A percentile compares a stretch with the other conserved stretches of the same genome.
Conservation (phyloP, 2,888 invertebrate species). For the Uloborus plumipes region DNA sequence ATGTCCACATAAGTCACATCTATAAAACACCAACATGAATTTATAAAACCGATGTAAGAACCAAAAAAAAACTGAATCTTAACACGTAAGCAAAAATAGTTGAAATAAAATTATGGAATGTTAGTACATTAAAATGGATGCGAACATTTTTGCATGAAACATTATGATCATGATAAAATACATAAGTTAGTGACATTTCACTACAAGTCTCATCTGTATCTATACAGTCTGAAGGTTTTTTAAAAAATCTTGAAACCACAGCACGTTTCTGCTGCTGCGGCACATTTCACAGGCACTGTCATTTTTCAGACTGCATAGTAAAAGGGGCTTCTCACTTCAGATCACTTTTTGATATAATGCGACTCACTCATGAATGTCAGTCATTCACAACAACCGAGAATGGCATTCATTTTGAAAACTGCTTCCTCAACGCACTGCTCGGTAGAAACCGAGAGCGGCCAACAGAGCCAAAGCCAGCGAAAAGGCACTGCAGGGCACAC, state of each 20-base stretch:
- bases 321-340: slow-evolving; percentile 7
- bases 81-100: too few relatives aligned
- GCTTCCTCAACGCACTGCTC: not conserved
- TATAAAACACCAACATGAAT: too few relatives aligned
- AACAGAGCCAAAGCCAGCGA: slow-evolving; percentile 9
- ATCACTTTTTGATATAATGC: slow-evolving; percentile 12
- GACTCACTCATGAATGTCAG: not conserved
- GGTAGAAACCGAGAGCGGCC: not conserved
- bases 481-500: slow-evolving; percentile 10
- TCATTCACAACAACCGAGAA: slow-evolving; percentile 6
- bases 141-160: not conserved
- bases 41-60: too few relatives aligned
- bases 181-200: slow-evolving; percentile 38
- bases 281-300: slow-evolving; percentile 56
- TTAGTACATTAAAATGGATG: not conserved
- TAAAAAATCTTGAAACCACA: slow-evolving; percentile 14
- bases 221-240: not conserved
- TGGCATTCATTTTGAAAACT: slow-evolving; percentile 1
- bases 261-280: slow-evolving; percentile 3
- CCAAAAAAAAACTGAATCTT: too few relatives aligned
- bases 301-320: not conserved
- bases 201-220: slow-evolving; percentile 14
- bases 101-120: slow-evolving; percentile 1
- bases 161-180: slow-evolving; percentile 29
- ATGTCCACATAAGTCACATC: too few relatives aligned